Conservation (phyloP, 2,888 invertebrate genomes). For the Tachina lurida region DNA sequence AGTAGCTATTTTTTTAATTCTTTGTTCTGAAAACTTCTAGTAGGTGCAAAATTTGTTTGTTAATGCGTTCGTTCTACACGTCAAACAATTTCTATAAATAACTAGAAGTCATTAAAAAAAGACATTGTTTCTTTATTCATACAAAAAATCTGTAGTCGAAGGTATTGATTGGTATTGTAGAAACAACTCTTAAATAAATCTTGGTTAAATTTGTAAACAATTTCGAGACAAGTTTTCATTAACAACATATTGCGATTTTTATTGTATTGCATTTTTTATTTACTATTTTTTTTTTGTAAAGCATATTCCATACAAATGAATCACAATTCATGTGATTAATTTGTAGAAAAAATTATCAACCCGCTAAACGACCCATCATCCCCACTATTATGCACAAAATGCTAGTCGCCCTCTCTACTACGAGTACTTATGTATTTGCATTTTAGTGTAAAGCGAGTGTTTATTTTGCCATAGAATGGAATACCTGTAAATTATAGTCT, state of each 20-base stretch:
- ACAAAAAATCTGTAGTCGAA: too few relatives aligned
- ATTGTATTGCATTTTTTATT: neutral
- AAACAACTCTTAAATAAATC: neutral
- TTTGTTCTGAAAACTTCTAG: too few relatives aligned
- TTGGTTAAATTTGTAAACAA: slow-evolving; percentile 14
- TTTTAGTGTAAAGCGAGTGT: neutral
- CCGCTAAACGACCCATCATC: slow-evolving; percentile 14
- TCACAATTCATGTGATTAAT: slow-evolving; percentile 15
- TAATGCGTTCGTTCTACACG: too few relatives aligned
- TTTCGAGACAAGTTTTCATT: slow-evolving; percentile 17
- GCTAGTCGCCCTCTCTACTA: neutral
- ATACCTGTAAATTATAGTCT: neutral
- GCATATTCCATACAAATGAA: slow-evolving; percentile 24
- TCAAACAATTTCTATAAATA: too few relatives aligned
- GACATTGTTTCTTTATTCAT: too few relatives aligned
- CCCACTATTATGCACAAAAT: neutral
- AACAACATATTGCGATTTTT: slow-evolving; percentile 28
- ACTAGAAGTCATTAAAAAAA: too few relatives aligned
- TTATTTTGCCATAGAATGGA: neutral
- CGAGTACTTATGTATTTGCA: too few relatives aligned
- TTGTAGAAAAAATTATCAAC: slow-evolving; percentile 10
- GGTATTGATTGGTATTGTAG: too few relatives aligned
- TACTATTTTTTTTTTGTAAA: neutral
- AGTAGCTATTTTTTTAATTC: too few relatives aligned
- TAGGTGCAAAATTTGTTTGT: too few relatives aligned